These are phyloP conservation scores for Plestiodon gilberti DNA, from an alignment of 2,113 vertebrate species.

Conservation along the genomic window DNA sequence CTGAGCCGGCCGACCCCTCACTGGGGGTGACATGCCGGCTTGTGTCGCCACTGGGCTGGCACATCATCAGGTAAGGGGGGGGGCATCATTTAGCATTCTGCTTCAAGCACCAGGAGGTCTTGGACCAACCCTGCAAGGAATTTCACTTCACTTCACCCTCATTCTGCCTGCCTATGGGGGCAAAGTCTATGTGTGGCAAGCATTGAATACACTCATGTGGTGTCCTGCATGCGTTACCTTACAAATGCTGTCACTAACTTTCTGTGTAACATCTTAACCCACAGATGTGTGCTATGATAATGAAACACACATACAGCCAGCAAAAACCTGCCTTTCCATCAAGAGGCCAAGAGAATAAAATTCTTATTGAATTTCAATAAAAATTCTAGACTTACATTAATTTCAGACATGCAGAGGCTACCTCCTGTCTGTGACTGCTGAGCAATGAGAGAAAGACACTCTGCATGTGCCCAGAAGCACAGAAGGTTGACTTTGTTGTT, in stretches of 20 bases:
- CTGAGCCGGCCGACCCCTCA: too few relatives aligned
- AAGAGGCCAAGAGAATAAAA: neutral
- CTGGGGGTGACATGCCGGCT: too few relatives aligned
- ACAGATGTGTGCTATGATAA: neutral
- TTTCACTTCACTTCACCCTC: too few relatives aligned
- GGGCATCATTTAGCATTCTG: too few relatives aligned
- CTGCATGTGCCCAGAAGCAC: neutral
- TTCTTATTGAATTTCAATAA: neutral
- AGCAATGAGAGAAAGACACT: neutral
- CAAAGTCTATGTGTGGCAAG: too few relatives aligned
- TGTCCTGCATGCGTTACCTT: too few relatives aligned
- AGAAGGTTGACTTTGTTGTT: too few relatives aligned
- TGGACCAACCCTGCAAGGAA: too few relatives aligned
- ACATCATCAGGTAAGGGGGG: too few relatives aligned
- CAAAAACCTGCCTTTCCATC: neutral
- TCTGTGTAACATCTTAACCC: neutral
- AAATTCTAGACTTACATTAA: neutral
- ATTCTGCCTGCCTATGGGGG: too few relatives aligned
- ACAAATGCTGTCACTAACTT: neutral
- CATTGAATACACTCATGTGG: neutral
- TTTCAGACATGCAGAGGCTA: neutral
- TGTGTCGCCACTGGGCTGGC: too few relatives aligned
- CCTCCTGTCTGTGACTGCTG: neutral
- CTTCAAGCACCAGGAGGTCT: too few relatives aligned
- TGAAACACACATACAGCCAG: neutral